Base-by-base conservation (phyloP, 2,888 invertebrate genomes). In the Rhamnusium bicolor region DNA sequence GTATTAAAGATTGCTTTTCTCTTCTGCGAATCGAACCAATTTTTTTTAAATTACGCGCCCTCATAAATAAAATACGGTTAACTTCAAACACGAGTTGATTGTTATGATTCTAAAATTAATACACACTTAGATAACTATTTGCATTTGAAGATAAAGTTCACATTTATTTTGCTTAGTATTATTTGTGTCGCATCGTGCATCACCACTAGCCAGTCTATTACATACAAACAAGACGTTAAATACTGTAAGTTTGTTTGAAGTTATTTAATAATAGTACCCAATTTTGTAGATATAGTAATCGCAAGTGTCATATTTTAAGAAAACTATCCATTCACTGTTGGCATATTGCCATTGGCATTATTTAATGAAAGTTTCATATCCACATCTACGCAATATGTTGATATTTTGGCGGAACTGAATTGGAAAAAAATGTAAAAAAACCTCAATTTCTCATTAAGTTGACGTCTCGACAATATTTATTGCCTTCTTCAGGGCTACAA, bases 41-140 rank as follows among this genome's bases (percentile, higher is more conserved):
- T 10, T 32, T 32, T 49, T 1, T 16, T 16, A 16, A 18, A 51
- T 7, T 8, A 1, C 19, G 51, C 51, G 18, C 18, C 51, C 8
- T 18, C 12, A 4, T 8, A 56, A 10, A 27, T 29, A 29, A 27
- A 29, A 56, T 32, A 10, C 18, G 3, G 16, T 1, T 4, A 6
- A 60, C 10, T 29, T 60, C 40, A 60, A 60, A 60, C 24, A 8
- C 2, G 12, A 7, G 7, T 49, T 24, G 24, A 51, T 51, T 51
- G 32, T 29, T 60, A 18, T 29, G 4, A 18, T 60, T 60, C 58
- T 60, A 60, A 32, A 60, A 60, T 60, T 60, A 60, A 18, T 18
- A 40, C 58, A 8, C 18, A 19, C 58, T 12, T 51, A 19, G 16
- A 51, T 19, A 51, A 53, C 51, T 66, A 53, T 66, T 66, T 32